These are phyloP conservation scores for Lacanobia oleracea DNA, from an alignment of 2,888 invertebrate species.

Conservation along the genomic window DNA sequence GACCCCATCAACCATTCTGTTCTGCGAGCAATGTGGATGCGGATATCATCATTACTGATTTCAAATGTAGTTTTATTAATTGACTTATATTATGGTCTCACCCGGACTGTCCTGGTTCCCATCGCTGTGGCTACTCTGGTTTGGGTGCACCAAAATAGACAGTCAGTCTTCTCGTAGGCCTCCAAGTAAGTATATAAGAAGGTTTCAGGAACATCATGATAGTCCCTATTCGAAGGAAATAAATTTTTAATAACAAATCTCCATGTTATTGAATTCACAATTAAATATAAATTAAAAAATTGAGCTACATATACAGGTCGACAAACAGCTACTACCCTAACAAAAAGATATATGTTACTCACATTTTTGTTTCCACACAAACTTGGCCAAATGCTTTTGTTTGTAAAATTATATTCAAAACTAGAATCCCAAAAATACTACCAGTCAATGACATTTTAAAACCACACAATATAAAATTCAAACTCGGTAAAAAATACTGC, in stretches of 20 bases:
- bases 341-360: constrained; percentile 21
- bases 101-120: constrained; percentile 59
- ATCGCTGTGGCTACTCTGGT: constrained; percentile 60
- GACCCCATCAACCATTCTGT: too few relatives aligned
- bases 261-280: not conserved
- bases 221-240: constrained; percentile 35
- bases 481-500: not conserved
- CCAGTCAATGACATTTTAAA: constrained; percentile 16
- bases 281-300: not conserved
- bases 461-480: not conserved
- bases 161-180: constrained; percentile 58
- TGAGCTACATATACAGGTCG: not conserved
- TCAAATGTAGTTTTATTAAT: too few relatives aligned
- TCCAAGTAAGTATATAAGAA: constrained; percentile 63
- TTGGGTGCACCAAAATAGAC: constrained; percentile 64
- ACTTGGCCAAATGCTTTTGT: constrained; percentile 34
- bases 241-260: not conserved
- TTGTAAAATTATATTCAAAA: constrained; percentile 16
- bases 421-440: not conserved
- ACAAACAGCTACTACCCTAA: not conserved
- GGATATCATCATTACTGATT: too few relatives aligned
- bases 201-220: constrained; percentile 64
- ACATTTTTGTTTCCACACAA: constrained; percentile 53
- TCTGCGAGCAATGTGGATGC: too few relatives aligned
- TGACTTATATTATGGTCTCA: constrained; percentile 16